Conservation (phyloP, 1,140 invertebrate genomes). For the Panagrolaimus sp. region DNA sequence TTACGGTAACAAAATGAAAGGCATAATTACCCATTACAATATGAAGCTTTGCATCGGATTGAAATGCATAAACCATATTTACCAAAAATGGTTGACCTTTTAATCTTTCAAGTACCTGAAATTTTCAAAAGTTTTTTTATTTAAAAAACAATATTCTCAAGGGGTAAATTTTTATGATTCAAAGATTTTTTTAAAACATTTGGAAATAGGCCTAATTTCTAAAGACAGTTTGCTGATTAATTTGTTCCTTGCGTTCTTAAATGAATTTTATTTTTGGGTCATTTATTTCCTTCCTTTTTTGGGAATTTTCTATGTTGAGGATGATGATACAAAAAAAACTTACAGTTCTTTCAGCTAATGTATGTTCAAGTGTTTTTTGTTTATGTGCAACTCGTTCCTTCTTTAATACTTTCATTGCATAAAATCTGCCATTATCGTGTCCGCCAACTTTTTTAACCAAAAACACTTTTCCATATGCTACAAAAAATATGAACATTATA, state of each 20-base stretch:
- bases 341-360: slow-evolving; percentile 72
- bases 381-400: slow-evolving; percentile 81
- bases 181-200: slow-evolving; percentile 27
- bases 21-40: slow-evolving; percentile 75
- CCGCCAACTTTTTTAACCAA: slow-evolving; percentile 75
- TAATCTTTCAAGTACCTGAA: slow-evolving; percentile 77
- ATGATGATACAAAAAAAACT: neutral
- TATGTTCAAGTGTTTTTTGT: slow-evolving; percentile 87
- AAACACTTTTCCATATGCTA: slow-evolving; percentile 89
- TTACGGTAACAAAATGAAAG: neutral
- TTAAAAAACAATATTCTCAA: too few relatives aligned
- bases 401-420: slow-evolving; percentile 90
- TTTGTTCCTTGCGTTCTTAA: too few relatives aligned
- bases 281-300: too few relatives aligned
- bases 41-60: slow-evolving; percentile 82
- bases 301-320: too few relatives aligned
- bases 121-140: neutral
- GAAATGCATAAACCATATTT: slow-evolving; percentile 86
- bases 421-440: slow-evolving; percentile 74
- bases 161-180: slow-evolving; percentile 6
- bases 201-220: too few relatives aligned
- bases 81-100: slow-evolving; percentile 81
- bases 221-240: too few relatives aligned
- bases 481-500: neutral
- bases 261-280: too few relatives aligned